Evolutionary conservation across 2,888 invertebrate genomes (phyloP), one percentile per base, ranked within the genome.

Genomic region (Anthophora plumipes): DNA sequence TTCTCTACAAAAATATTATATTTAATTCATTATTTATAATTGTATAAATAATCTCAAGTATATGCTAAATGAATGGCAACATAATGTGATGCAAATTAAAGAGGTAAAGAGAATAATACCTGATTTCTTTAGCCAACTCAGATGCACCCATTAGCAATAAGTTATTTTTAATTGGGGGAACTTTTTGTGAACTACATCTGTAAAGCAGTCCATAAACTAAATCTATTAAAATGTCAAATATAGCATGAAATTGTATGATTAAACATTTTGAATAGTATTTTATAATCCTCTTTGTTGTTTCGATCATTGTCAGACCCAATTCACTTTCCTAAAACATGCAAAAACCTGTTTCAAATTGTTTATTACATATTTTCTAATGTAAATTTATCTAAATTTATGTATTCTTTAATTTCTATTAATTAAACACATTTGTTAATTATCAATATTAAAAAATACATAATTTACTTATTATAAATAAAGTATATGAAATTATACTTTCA

Each of bases 51-150:
- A 22, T 17, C 7, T 20, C 11, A 1, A 9, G 41, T 11, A 67
- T n/a, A 37, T 14, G 17, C 1, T 22, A 22, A 41, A 31, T 57
- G 9, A 17, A 20, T 57, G n/a, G n/a, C n/a, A n/a, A 41, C 17
- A 17, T 54, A 39, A 25, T 7, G 12, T n/a, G 8, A 31, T 25
- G 14, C 9, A 46, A 61, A 39, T 52, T 41, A n/a, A 59, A 63
- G 20, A 9, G 39, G 2, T 31, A 31, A 52, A 39, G 5, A 48
- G 61, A 50, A 25, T 50, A 64, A 63, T 94, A 94, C 89, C 96
- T 94, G 69, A 97, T 97, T 93, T 96, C 95, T 64, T 94, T 92
- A 0, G 97, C 97, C 80, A 97, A 91, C 17, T 95, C 93, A 17
- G 95, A 94, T 0, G 96, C 97, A 92, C 97, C 97, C 89, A 96